Conservation (phyloP, 2,888 invertebrate genomes). For the Pegoplata infirma region DNA sequence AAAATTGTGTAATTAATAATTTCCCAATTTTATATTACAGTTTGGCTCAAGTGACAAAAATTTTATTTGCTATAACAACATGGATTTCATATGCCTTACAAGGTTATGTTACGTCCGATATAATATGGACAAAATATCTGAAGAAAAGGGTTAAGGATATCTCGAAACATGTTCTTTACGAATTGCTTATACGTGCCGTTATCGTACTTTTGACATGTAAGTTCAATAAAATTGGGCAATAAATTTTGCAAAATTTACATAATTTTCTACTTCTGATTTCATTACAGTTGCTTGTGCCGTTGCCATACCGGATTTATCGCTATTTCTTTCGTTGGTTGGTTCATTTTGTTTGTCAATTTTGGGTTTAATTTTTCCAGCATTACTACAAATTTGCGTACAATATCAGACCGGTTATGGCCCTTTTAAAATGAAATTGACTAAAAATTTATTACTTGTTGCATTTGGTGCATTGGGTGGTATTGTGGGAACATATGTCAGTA, state of each 20-base stretch:
- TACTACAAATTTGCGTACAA: slow-evolving; percentile 90
- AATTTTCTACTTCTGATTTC: background rate
- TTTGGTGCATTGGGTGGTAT: slow-evolving; percentile 88
- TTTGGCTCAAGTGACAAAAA: slow-evolving; percentile 88
- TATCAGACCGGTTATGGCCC: slow-evolving; percentile 84
- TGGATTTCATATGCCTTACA: slow-evolving; percentile 98
- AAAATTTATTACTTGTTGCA: slow-evolving; percentile 83
- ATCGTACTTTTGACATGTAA: slow-evolving; percentile 85
- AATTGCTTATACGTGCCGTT: slow-evolving; percentile 85
- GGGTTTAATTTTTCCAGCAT: slow-evolving; percentile 93
- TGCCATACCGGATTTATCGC: slow-evolving; percentile 91
- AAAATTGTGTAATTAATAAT: background rate
- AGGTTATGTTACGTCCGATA: slow-evolving; percentile 98
- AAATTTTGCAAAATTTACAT: background rate
- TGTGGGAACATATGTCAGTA: slow-evolving; percentile 82
- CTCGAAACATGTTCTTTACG: slow-evolving; percentile 82
- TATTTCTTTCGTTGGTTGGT: slow-evolving; percentile 95
- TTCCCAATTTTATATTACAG: slow-evolving; percentile 70
- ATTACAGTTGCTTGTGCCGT: slow-evolving; percentile 87
- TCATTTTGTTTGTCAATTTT: slow-evolving; percentile 94
- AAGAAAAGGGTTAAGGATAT: slow-evolving; percentile 83
- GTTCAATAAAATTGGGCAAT: slow-evolving; percentile 74
- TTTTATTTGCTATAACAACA: slow-evolving; percentile 91
- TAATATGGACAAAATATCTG: slow-evolving; percentile 86
- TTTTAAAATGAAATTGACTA: slow-evolving; percentile 84